A percentile compares a stretch with the other conserved stretches of the same genome.
Conservation (phyloP, 2,797 vertebrate genomes). For the Dryobates pubescens region DNA sequence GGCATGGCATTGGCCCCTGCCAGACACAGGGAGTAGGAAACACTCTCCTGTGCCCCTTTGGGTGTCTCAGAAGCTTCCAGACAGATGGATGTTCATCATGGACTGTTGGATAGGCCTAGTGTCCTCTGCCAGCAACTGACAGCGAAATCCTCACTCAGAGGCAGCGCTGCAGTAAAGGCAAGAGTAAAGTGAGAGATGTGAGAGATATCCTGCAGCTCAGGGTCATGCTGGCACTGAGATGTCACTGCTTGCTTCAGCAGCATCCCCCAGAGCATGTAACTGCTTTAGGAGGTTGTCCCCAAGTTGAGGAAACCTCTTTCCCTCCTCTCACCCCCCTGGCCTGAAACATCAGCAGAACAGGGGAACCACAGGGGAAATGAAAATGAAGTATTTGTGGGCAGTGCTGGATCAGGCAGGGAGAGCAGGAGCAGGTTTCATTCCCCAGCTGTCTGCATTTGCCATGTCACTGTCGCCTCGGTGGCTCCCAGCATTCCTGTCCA, state of each 20-base stretch:
- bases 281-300: not conserved
- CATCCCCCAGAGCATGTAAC: not conserved
- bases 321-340: accelerated
- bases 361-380: not conserved
- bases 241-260: not conserved
- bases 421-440: not conserved
- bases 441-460: not conserved
- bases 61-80: not conserved
- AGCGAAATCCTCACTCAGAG: not conserved
- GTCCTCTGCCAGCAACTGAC: not conserved
- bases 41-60: not conserved
- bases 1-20: not conserved
- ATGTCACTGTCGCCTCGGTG: not conserved
- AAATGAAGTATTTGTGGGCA: not conserved
- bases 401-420: not conserved
- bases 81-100: not conserved
- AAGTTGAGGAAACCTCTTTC: not conserved
- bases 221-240: not conserved
- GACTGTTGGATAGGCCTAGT: not conserved
- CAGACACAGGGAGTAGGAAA: not conserved
- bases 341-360: not conserved
- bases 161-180: not conserved
- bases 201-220: not conserved
- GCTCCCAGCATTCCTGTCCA: not conserved
- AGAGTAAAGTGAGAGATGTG: not conserved